phyloP scores from a whole-genome alignment of 2,888 invertebrate genomes.

The Tachina lurida region DNA sequence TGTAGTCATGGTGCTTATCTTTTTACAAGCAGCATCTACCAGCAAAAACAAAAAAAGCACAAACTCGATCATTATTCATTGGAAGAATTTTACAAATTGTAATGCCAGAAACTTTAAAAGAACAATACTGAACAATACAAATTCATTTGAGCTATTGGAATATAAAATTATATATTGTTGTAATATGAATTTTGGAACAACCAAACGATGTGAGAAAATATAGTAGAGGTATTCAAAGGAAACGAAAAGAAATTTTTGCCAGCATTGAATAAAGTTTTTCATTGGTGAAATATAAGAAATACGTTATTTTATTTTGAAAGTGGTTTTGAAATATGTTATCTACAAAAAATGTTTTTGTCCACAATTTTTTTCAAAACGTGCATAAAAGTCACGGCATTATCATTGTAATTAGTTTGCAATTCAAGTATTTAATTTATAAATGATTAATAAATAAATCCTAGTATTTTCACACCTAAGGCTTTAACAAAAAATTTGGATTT shows the following conservation, averaged over 20 bases:
- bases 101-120: slow-evolving; percentile 37
- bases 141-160: slow-evolving; percentile 36
- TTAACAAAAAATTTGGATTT: too few relatives aligned
- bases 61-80: slow-evolving; percentile 51
- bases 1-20: slow-evolving; percentile 12
- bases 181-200: slow-evolving; percentile 38
- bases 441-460: too few relatives aligned
- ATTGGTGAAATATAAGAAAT: neutral
- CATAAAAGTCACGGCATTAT: too few relatives aligned
- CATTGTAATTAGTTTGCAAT: too few relatives aligned
- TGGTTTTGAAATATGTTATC: neutral
- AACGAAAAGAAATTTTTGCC: too few relatives aligned
- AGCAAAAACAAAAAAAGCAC: neutral
- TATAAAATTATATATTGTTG: slow-evolving; percentile 21
- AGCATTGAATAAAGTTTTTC: too few relatives aligned
- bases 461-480: too few relatives aligned
- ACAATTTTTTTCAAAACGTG: too few relatives aligned
- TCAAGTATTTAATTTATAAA: too few relatives aligned
- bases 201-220: neutral
- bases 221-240: slow-evolving; percentile 6
- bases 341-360: too few relatives aligned
- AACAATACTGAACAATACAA: slow-evolving; percentile 40
- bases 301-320: neutral
- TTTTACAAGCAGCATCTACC: slow-evolving; percentile 15
- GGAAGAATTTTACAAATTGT: slow-evolving; percentile 46